Evolutionary conservation across 2,113 vertebrate genomes (phyloP), one percentile per base, ranked within the genome.

Genomic region (Edolisoma coerulescens): DNA sequence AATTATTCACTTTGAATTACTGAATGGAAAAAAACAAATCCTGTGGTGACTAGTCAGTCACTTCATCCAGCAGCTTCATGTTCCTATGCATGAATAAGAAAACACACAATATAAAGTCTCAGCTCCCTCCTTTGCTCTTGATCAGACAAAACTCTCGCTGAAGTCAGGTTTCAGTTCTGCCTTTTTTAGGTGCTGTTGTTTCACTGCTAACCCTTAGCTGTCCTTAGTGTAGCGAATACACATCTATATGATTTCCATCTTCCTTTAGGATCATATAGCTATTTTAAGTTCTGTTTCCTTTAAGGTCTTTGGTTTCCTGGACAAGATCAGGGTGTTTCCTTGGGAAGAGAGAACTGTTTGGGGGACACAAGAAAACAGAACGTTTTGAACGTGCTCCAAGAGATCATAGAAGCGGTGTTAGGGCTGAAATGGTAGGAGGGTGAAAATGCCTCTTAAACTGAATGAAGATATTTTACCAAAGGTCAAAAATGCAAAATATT

Each of bases 401-500:
- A 27, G 50, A 35, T 49, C 32, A 52, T 2, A 49, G 53, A 78
- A 90, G 37, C 32, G 37, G 20, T 64, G 5, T n/a, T 68, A 35
- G 37, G 37, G 57, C 52, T 78, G 42, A 65, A 7, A 2, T 16
- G 32, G 56, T 53, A 75, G 65, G n/a, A 87, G n/a, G 42, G 41
- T 64, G n/a, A 77, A 90, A 87, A 67, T 61, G 28, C 57, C 76
- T 91, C 61, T 95, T 42, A 26, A 37, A 75, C 9, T 59, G 64
- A 87, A 75, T 57, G 41, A 67, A 71, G 49, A 6, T 78, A 47
- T 52, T 85, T 82, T 87, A 49, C 59, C 53, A 67, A 93, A 95
- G 87, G 71, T 93, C 69, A 85, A 61, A 92, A 93, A 84, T 90
- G 63, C 50, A 64, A 90, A 95, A 82, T 92, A 94, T 94, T 90